phyloP scores from a whole-genome alignment of 2,888 invertebrate genomes.

The Zygothrica quintamaculata region DNA sequence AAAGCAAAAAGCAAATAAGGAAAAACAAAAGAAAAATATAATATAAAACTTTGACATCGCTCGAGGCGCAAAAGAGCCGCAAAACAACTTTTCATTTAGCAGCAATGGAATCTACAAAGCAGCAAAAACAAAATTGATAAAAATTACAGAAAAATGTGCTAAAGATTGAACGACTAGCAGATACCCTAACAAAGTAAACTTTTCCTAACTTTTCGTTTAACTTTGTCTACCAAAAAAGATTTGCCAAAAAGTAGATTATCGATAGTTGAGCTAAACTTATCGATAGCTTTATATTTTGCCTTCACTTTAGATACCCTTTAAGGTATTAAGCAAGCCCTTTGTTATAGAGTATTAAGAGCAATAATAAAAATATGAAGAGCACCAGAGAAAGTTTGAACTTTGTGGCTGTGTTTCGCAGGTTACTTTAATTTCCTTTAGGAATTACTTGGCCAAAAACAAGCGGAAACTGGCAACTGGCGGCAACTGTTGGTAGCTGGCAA shows the following conservation, averaged over 20 bases:
- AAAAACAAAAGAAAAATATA: slow-evolving; percentile 8
- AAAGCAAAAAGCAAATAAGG: slow-evolving; percentile 9
- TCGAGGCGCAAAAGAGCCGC: slow-evolving; percentile 48
- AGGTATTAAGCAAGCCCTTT: too few species aligned
- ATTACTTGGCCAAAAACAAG: slow-evolving; percentile 37
- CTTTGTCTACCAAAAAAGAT: too few species aligned
- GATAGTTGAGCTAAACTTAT: too few species aligned
- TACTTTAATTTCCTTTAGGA: slow-evolving; percentile 72
- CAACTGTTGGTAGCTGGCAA: background rate
- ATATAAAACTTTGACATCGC: slow-evolving; percentile 54
- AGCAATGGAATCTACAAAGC: slow-evolving; percentile 26
- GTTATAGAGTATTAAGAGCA: slow-evolving; percentile 28
- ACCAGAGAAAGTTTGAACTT: slow-evolving; percentile 55
- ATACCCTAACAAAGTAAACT: too few species aligned
- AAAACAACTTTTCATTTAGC: slow-evolving; percentile 57
- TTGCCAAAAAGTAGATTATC: too few species aligned
- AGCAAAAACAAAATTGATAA: slow-evolving; percentile 10
- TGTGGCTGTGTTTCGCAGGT: slow-evolving; percentile 31
- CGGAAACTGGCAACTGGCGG: background rate
- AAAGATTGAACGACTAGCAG: background rate
- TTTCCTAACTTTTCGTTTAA: too few species aligned
- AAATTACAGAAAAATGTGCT: slow-evolving; percentile 1
- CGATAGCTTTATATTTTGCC: too few species aligned
- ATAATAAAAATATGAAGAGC: slow-evolving; percentile 28
- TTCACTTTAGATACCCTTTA: too few species aligned